These are phyloP conservation scores for Acrocera orbiculus DNA, from an alignment of 2,888 invertebrate species.

Conservation along the genomic window DNA sequence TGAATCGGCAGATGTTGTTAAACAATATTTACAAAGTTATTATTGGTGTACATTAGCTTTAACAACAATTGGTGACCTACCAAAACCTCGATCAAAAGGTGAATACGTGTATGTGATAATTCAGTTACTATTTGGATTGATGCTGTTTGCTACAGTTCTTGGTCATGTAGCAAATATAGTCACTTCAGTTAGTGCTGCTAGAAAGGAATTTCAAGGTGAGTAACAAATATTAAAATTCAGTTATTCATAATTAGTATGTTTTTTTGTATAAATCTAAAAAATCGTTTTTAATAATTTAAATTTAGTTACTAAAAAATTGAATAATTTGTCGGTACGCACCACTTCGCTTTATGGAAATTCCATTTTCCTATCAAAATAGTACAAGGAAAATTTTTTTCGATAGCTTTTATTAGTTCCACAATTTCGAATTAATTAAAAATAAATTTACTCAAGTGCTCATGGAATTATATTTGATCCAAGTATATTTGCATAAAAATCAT, in stretches of 20 bases:
- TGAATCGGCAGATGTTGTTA: slow-evolving; percentile 73
- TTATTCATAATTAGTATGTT: not conserved
- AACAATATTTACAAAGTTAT: slow-evolving; percentile 92
- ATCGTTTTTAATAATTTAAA: too few relatives aligned
- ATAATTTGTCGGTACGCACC: too few relatives aligned
- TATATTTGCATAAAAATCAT: too few relatives aligned
- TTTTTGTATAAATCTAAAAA: too few relatives aligned
- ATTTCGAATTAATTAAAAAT: too few relatives aligned
- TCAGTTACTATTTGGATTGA: slow-evolving; percentile 82
- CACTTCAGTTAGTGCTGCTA: slow-evolving; percentile 88
- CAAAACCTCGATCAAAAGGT: slow-evolving; percentile 78
- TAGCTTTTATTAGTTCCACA: too few relatives aligned
- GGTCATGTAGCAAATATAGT: slow-evolving; percentile 98
- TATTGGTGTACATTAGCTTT: slow-evolving; percentile 96
- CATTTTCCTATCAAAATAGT: too few relatives aligned
- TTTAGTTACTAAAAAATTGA: too few relatives aligned
- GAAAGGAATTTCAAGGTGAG: slow-evolving; percentile 95
- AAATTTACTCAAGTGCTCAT: too few relatives aligned
- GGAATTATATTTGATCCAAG: too few relatives aligned
- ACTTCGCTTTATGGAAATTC: too few relatives aligned
- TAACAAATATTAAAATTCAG: slow-evolving; percentile 4
- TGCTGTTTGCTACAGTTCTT: slow-evolving; percentile 89
- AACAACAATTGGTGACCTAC: slow-evolving; percentile 86
- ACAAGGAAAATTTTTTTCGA: too few relatives aligned
- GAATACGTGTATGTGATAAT: slow-evolving; percentile 92